Conservation (phyloP, 2,888 invertebrate species). For the Coenonympha arcania region DNA sequence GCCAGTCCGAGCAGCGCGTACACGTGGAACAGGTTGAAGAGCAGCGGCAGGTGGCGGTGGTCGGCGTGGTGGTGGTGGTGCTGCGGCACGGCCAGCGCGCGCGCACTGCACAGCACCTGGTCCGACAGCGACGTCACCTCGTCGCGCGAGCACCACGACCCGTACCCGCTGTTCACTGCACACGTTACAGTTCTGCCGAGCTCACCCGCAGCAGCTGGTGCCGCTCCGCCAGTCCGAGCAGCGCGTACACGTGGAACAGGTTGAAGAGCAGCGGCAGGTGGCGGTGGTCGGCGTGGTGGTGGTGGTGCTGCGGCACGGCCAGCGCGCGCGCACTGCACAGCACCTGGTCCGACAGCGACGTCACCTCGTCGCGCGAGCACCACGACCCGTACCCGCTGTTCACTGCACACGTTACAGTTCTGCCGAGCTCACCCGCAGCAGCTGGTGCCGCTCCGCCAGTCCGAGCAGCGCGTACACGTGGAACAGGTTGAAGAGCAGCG, state of each 20-base stretch:
- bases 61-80: conserved; percentile 40
- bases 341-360: conserved; percentile 65
- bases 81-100: conserved; percentile 54
- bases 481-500: conserved; percentile 95
- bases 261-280: conserved; percentile 96
- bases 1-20: conserved; percentile 85
- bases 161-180: conserved; percentile 56
- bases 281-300: conserved; percentile 55
- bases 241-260: conserved; percentile 93
- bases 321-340: conserved; percentile 50
- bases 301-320: conserved; percentile 60
- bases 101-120: conserved; percentile 62
- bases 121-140: conserved; percentile 61
- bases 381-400: conserved; percentile 57
- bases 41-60: conserved; percentile 89
- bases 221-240: conserved; percentile 83
- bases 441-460: conserved; percentile 80
- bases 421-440: conserved; percentile 79
- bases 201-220: conserved; percentile 82
- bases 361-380: conserved; percentile 55
- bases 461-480: conserved; percentile 91
- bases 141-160: conserved; percentile 57
- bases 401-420: too few relatives aligned
- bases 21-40: conserved; percentile 94
- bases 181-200: too few relatives aligned